A percentile compares a stretch with the other conserved stretches of the same genome.
Conservation (phyloP, 2,888 invertebrate genomes). For the Melanargia galathea region DNA sequence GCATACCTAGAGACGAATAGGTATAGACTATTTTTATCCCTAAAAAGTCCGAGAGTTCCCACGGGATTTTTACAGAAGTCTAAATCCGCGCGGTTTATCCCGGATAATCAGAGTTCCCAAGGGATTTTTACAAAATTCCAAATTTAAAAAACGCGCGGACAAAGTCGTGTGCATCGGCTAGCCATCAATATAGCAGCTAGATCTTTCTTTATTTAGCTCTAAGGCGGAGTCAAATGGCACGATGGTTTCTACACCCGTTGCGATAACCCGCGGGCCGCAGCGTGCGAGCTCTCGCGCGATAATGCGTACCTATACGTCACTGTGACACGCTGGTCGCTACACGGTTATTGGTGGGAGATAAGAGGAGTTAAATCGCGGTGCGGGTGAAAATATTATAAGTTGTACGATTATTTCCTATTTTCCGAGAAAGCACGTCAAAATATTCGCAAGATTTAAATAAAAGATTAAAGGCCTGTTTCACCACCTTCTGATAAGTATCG, state of each 20-base stretch:
- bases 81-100: too few relatives aligned
- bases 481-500: too few relatives aligned
- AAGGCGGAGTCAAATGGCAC: background rate
- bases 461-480: too few relatives aligned
- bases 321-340: background rate
- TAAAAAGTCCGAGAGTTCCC: too few relatives aligned
- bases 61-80: too few relatives aligned
- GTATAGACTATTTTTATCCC: too few relatives aligned
- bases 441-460: background rate
- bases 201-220: background rate
- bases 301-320: slow-evolving; percentile 32
- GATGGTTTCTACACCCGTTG: background rate
- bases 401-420: slow-evolving; percentile 18
- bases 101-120: too few relatives aligned
- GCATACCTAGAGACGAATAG: too few relatives aligned
- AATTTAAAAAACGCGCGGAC: too few relatives aligned
- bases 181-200: background rate
- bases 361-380: slow-evolving; percentile 18
- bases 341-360: slow-evolving; percentile 32
- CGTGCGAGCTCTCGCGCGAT: slow-evolving; percentile 38
- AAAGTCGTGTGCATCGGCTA: too few relatives aligned
- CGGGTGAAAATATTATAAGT: background rate
- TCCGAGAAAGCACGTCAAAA: slow-evolving; percentile 6
- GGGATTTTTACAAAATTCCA: too few relatives aligned
- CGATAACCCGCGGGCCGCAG: slow-evolving; percentile 33